phyloP scores from a whole-genome alignment of 2,113 vertebrate genomes.

The Solenodon paradoxus region DNA sequence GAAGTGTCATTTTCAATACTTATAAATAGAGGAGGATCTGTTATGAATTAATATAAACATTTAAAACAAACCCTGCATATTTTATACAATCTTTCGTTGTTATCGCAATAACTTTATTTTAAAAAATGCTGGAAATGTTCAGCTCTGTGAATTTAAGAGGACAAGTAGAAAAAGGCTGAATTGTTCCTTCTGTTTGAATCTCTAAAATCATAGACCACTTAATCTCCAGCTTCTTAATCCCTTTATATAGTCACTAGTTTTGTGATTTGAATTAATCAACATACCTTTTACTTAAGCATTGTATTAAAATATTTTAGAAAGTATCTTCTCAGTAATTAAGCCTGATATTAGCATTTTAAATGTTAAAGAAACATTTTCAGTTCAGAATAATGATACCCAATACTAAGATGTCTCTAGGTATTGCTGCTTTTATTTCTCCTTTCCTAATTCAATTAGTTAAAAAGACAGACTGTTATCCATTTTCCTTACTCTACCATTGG shows the following conservation, averaged over 20 bases:
- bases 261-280: neutral
- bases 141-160: neutral
- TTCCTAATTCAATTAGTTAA: slow-evolving; percentile 53
- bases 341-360: neutral
- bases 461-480: slow-evolving; percentile 32
- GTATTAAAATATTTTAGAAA: slow-evolving; percentile 7
- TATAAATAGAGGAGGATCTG: slow-evolving; percentile 50
- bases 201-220: neutral
- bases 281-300: neutral
- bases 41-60: slow-evolving; percentile 64
- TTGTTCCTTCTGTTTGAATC: neutral
- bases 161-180: neutral
- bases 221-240: neutral
- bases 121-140: slow-evolving; percentile 24
- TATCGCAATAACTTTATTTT: slow-evolving; percentile 28
- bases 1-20: slow-evolving; percentile 66
- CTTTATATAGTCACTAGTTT: neutral
- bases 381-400: slow-evolving; percentile 31
- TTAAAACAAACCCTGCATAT: slow-evolving; percentile 51
- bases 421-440: slow-evolving; percentile 1
- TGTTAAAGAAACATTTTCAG: slow-evolving; percentile 6
- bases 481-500: slow-evolving; percentile 15
- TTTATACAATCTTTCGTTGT: slow-evolving; percentile 30
- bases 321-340: neutral
- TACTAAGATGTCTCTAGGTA: slow-evolving; percentile 28